A percentile compares a stretch with the other conserved stretches of the same genome.
These are phyloP conservation scores for Drymonia ruficornis DNA, from an alignment of 2,888 invertebrate species.

Conservation along the genomic window DNA sequence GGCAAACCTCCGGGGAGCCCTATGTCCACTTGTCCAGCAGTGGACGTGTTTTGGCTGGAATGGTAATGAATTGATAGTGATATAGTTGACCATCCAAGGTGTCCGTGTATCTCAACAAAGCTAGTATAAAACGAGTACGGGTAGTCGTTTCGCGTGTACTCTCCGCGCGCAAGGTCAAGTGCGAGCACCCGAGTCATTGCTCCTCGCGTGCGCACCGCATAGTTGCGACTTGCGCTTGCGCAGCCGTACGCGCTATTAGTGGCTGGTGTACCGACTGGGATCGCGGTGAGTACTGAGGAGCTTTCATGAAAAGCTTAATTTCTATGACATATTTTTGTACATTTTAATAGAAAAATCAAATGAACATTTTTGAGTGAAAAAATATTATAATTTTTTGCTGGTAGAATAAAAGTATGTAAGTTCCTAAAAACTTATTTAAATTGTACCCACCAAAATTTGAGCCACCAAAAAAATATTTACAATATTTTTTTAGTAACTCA, in stretches of 20 bases:
- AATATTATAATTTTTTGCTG: no score
- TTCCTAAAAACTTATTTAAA: no score
- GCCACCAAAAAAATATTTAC: no score
- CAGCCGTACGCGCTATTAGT: constrained; percentile 36
- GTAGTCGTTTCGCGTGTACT: constrained; percentile 76
- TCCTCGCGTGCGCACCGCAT: constrained; percentile 61
- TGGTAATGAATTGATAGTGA: no score
- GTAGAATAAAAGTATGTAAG: no score
- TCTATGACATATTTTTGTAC: neutral
- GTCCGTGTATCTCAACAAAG: constrained; percentile 50
- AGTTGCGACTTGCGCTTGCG: constrained; percentile 58
- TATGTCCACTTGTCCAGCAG: no score
- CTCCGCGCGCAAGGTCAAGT: constrained; percentile 77
- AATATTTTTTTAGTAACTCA: no score
- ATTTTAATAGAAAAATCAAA: no score
- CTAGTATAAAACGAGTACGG: constrained; percentile 79
- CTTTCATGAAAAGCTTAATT: neutral
- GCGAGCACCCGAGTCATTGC: constrained; percentile 80
- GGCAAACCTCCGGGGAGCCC: no score
- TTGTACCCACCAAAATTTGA: no score
- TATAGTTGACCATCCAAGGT: neutral
- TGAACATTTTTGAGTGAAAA: no score
- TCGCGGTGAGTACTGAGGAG: constrained; percentile 40
- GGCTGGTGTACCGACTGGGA: constrained; percentile 33
- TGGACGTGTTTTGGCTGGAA: no score